Evolutionary conservation across 1,140 invertebrate genomes (phyloP), one percentile per base, ranked within the genome.

Genomic region (Steinernema khuongi): DNA sequence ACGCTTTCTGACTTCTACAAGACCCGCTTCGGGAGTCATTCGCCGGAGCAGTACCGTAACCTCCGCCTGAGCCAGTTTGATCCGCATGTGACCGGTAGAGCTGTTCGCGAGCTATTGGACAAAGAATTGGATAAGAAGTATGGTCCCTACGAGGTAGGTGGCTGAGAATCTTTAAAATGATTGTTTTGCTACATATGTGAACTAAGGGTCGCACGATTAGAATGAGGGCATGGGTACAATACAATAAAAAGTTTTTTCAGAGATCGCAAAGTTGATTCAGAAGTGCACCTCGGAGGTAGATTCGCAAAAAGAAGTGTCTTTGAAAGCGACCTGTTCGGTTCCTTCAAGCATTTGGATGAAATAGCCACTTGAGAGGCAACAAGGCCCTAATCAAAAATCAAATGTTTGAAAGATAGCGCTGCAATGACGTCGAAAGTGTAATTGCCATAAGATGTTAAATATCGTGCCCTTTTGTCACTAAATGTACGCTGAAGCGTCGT

Each of bases 31-130:
- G 77, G 77, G 26, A 79, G 76, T 36, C 76, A 74, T 67, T 74
- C 72, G 0, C 77, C 77, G n/a, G 77, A 74, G 43, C 72, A 77
- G n/a, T 79, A 79, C 73, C 73, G 73, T 69, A 79, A 78, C 31
- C 31, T 79, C 1, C 70, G 77, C 17, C 71, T 79, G 17, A 33
- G 32, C 19, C 67, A 73, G 4, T 71, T 79, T 26, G 77, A 78
- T 28, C 68, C 69, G 11, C 18, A 67, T 1, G 1, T 78, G 50
- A 76, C 73, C 26, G 19, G 73, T 1, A 73, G 74, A 17, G 75
- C 68, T 17, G 78, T 78, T 36, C 72, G 77, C 19, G 22, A 50
- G 4, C 67, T 31, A 41, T 41, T 78, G 7, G 68, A 70, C 11
- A 4, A 60, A 7, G 75, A 77, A 29, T 78, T 78, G 17, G 50